phyloP scores from a whole-genome alignment of 30 jellyfish, hydroid and myxozoan species.

The Cassiopea andromeda region DNA sequence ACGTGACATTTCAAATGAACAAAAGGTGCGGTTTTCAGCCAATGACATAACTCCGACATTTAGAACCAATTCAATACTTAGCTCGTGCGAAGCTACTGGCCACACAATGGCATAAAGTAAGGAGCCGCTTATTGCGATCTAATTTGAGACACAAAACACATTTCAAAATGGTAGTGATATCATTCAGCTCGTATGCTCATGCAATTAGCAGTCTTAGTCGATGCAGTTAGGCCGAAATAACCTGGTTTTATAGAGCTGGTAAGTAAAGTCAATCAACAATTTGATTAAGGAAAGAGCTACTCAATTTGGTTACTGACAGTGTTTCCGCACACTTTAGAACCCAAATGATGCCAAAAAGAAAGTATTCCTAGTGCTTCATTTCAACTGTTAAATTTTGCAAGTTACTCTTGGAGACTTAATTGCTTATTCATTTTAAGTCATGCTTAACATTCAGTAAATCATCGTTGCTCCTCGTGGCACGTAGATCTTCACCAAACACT shows the following conservation, averaged over 20 bases:
- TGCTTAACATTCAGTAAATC: too few species aligned
- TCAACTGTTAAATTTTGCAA: too few species aligned
- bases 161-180: neutral
- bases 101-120: neutral
- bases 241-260: neutral
- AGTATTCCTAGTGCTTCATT: too few species aligned
- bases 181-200: neutral
- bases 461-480: too few species aligned
- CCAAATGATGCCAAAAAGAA: too few species aligned
- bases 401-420: too few species aligned
- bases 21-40: constrained; percentile 24
- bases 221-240: neutral
- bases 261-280: neutral
- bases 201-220: neutral
- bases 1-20: neutral
- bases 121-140: constrained; percentile 7
- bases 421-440: too few species aligned
- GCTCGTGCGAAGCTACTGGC: constrained; percentile 5
- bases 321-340: too few species aligned
- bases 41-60: neutral
- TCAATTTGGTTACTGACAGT: too few species aligned
- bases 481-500: too few species aligned
- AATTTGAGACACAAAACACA: neutral
- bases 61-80: neutral
- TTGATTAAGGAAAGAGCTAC: too few species aligned